Conservation (phyloP, 2,113 vertebrate genomes). For the Hiodon tergisus region DNA sequence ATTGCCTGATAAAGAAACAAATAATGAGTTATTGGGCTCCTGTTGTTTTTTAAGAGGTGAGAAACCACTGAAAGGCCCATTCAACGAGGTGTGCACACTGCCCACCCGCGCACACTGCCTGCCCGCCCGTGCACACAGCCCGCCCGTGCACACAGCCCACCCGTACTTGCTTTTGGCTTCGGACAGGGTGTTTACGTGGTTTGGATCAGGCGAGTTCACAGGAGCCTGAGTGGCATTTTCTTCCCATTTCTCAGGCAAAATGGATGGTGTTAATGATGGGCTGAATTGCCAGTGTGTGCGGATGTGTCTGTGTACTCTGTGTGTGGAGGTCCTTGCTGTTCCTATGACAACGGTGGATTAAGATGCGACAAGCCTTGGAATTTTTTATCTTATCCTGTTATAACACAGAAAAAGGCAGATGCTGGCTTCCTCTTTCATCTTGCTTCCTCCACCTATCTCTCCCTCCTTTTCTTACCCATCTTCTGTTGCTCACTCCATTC, state of each 20-base stretch:
- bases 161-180: too few relatives aligned
- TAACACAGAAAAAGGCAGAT: background rate
- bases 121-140: too few relatives aligned
- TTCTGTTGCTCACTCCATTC: constrained; percentile 2
- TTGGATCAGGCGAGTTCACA: too few relatives aligned
- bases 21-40: too few relatives aligned
- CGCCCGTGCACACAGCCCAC: too few relatives aligned
- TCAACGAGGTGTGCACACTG: too few relatives aligned
- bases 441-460: background rate
- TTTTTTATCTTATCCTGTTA: background rate
- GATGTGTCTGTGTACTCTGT: background rate
- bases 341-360: constrained; percentile 5
- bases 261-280: background rate
- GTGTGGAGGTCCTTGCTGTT: constrained; percentile 7
- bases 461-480: background rate
- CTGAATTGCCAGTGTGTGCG: background rate
- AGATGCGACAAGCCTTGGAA: background rate
- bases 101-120: too few relatives aligned
- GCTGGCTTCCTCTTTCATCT: background rate
- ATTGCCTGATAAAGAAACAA: too few relatives aligned
- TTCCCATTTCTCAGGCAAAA: background rate
- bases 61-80: too few relatives aligned
- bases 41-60: too few relatives aligned
- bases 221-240: background rate
- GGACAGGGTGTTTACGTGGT: too few relatives aligned